Conservation (phyloP, 37 sponge, comb jelly and placozoan species). For the Tethya wilhelma region DNA sequence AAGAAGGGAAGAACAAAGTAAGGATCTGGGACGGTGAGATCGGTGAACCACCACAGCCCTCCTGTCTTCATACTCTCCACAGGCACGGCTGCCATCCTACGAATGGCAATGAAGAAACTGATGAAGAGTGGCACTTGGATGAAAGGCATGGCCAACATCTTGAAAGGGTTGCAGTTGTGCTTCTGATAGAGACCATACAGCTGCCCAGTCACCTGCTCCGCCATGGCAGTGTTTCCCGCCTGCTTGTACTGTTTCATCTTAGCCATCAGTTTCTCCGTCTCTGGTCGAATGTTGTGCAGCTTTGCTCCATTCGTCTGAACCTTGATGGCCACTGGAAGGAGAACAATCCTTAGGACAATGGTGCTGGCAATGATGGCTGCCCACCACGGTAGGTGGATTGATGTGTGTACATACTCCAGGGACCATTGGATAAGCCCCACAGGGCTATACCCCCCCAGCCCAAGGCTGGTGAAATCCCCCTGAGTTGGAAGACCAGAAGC, state of each 20-base stretch:
- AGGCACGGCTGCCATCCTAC: constrained; percentile 80
- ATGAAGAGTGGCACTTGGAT: constrained; percentile 76
- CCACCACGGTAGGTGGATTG: constrained; percentile 89
- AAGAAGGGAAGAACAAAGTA: constrained; percentile 79
- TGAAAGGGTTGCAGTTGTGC: constrained; percentile 73
- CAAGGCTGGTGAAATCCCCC: constrained; percentile 65
- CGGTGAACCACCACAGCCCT: constrained; percentile 88
- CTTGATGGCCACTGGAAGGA: constrained; percentile 65
- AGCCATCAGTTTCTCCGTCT: constrained; percentile 56
- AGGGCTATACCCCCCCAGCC: constrained; percentile 85
- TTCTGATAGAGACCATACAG: constrained; percentile 53
- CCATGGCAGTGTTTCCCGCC: constrained; percentile 54
- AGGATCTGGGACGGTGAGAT: constrained; percentile 87
- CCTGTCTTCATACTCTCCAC: constrained; percentile 85
- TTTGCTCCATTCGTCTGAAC: constrained; percentile 66
- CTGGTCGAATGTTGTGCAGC: constrained; percentile 77
- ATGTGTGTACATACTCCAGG: constrained; percentile 72
- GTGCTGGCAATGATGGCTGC: constrained; percentile 67
- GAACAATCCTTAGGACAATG: constrained; percentile 45
- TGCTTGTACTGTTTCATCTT: constrained; percentile 24
- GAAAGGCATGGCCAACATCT: constrained; percentile 66
- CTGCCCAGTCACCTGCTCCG: constrained; percentile 36
- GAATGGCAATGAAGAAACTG: constrained; percentile 80
- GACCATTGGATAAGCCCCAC: constrained; percentile 77
- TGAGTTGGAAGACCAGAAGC: constrained; percentile 6